These are phyloP conservation scores for Ascidia mentula DNA, from an alignment of 23 tunicate genomes.

Conservation along the genomic window DNA sequence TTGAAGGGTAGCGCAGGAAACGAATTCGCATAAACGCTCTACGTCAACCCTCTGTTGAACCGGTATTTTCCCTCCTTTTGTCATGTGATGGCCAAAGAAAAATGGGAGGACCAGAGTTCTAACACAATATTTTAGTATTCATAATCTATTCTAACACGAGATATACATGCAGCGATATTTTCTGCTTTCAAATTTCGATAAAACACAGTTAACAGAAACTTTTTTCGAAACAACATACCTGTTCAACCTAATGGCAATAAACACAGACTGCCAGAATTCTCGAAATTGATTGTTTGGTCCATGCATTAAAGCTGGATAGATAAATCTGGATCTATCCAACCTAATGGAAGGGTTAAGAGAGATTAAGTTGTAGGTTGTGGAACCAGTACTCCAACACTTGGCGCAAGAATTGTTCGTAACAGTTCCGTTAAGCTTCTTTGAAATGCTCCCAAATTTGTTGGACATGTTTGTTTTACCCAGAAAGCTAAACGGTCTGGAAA, in stretches of 20 bases:
- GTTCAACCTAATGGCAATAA: background rate
- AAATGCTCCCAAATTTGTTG: too few species aligned
- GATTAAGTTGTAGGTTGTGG: background rate
- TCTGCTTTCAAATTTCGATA: too few species aligned
- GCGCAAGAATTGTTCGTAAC: background rate
- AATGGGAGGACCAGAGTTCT: background rate
- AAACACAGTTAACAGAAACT: background rate
- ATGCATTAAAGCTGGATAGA: background rate
- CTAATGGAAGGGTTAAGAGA: background rate
- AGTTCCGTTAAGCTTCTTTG: too few species aligned
- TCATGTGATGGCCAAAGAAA: background rate
- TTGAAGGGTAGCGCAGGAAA: background rate
- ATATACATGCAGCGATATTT: too few species aligned
- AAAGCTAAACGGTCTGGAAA: too few species aligned
- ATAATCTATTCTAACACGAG: too few species aligned
- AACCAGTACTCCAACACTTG: background rate
- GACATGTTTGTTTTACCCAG: too few species aligned
- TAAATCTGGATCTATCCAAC: background rate
- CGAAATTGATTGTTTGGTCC: conserved; percentile 5
- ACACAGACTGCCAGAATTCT: background rate
- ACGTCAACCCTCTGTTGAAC: background rate
- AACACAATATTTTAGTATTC: too few species aligned
- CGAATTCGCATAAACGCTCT: background rate
- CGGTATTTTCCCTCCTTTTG: background rate
- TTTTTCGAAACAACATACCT: background rate